Conservation (phyloP, 1,140 invertebrate genomes). For the Leptopilina clavipes region DNA sequence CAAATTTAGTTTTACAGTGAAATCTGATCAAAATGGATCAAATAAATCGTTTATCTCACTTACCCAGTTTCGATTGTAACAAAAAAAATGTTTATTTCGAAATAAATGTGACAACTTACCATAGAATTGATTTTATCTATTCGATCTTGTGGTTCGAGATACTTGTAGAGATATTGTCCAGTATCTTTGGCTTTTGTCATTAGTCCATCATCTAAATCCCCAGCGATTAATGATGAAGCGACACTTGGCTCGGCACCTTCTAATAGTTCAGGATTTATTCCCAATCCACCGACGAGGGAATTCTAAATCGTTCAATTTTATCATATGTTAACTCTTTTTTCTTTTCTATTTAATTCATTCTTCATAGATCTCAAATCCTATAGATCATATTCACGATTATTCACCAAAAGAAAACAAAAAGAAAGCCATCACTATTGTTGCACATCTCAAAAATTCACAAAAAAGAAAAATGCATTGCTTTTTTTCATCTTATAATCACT, state of each 20-base stretch:
- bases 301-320: conserved; percentile 64
- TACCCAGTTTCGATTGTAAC: too few species aligned
- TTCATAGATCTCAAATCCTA: background rate
- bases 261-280: conserved; percentile 72
- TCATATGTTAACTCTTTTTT: conserved; percentile 18
- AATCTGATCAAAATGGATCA: too few species aligned
- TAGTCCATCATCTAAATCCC: conserved; percentile 82
- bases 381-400: conserved; percentile 23
- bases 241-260: conserved; percentile 72
- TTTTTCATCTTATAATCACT: background rate
- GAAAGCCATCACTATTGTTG: conserved; percentile 13
- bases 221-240: conserved; percentile 75
- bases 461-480: background rate
- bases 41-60: too few species aligned
- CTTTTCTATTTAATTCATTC: background rate
- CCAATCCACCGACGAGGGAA: conserved; percentile 71
- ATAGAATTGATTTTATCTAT: conserved; percentile 82
- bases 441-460: background rate
- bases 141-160: conserved; percentile 77
- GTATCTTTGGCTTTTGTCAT: conserved; percentile 87
- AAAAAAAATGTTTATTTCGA: conserved; percentile 5
- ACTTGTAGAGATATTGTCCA: conserved; percentile 83
- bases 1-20: too few species aligned
- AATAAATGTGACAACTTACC: conserved; percentile 71
- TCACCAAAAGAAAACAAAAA: background rate